Conservation (phyloP, 2,113 vertebrate genomes). For the Hemibagrus wyckioides region DNA sequence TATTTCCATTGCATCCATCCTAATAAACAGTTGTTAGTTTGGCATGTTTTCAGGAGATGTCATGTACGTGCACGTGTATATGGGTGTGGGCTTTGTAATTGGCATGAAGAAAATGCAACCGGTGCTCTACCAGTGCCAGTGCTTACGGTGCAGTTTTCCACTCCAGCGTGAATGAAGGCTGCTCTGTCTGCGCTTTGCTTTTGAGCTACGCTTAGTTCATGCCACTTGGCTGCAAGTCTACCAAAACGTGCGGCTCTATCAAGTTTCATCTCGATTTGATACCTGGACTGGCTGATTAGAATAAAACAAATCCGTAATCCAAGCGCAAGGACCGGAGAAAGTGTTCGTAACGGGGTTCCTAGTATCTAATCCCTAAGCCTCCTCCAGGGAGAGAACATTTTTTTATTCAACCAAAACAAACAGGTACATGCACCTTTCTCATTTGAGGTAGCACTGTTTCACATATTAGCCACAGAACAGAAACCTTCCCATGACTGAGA, state of each 20-base stretch:
- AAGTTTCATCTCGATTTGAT: slow-evolving; percentile 19
- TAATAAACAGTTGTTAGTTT: slow-evolving; percentile 1
- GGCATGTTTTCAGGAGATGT: slow-evolving; percentile 5
- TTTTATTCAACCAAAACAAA: slow-evolving; percentile 64
- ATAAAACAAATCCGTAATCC: slow-evolving; percentile 21
- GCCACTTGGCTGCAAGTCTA: background rate
- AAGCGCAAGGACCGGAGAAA: background rate
- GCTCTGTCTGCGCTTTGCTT: background rate
- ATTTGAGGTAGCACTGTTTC: slow-evolving; percentile 65
- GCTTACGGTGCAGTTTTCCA: slow-evolving; percentile 21
- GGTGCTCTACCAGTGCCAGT: background rate
- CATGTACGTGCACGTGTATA: slow-evolving; percentile 23
- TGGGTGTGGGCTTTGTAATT: slow-evolving; percentile 23
- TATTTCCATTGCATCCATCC: slow-evolving; percentile 35
- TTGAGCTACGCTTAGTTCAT: background rate
- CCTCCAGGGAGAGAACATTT: slow-evolving; percentile 59
- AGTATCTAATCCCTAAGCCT: slow-evolving; percentile 58
- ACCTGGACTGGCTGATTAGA: slow-evolving; percentile 3
- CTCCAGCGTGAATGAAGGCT: background rate
- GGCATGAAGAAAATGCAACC: slow-evolving; percentile 4
- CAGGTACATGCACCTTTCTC: slow-evolving; percentile 56
- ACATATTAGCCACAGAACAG: slow-evolving; percentile 59
- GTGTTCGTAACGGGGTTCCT: slow-evolving; percentile 55
- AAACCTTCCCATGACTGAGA: slow-evolving; percentile 49
- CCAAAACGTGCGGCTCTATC: background rate